Percentiles rank a stretch among this genome's conserved stretches.
Conservation (phyloP, 2,888 invertebrate genomes). For the Aphrophora alni region DNA sequence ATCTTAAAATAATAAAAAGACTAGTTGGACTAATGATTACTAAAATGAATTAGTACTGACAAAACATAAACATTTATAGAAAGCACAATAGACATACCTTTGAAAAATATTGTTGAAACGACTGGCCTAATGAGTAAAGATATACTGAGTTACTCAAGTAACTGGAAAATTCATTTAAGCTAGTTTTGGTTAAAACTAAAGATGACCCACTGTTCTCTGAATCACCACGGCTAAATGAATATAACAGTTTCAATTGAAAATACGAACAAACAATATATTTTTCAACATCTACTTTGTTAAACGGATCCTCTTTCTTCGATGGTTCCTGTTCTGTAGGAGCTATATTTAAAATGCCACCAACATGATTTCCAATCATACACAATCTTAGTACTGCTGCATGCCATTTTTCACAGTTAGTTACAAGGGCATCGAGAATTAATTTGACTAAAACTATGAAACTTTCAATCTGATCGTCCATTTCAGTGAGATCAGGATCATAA, state of each 20-base stretch:
- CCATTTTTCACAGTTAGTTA: neutral
- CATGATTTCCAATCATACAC: neutral
- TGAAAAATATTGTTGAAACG: neutral
- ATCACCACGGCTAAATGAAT: neutral
- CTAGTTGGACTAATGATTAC: too few relatives aligned
- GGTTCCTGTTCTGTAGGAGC: neutral
- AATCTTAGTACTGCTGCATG: neutral
- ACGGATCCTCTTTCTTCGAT: neutral
- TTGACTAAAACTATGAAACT: neutral
- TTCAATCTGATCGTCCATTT: neutral
- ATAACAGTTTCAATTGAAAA: neutral
- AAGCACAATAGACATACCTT: too few relatives aligned
- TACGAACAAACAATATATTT: neutral
- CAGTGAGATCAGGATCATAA: neutral
- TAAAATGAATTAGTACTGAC: too few relatives aligned
- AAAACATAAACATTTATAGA: too few relatives aligned
- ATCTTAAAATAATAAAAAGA: too few relatives aligned
- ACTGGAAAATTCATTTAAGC: neutral
- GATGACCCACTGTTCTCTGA: neutral
- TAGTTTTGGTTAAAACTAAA: neutral
- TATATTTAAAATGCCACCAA: neutral
- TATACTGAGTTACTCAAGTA: neutral
- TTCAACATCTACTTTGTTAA: neutral
- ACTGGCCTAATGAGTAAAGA: neutral
- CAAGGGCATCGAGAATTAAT: neutral